Evolutionary conservation across 2,797 vertebrate genomes (phyloP).

Genomic region (Borostomias antarcticus): DNA sequence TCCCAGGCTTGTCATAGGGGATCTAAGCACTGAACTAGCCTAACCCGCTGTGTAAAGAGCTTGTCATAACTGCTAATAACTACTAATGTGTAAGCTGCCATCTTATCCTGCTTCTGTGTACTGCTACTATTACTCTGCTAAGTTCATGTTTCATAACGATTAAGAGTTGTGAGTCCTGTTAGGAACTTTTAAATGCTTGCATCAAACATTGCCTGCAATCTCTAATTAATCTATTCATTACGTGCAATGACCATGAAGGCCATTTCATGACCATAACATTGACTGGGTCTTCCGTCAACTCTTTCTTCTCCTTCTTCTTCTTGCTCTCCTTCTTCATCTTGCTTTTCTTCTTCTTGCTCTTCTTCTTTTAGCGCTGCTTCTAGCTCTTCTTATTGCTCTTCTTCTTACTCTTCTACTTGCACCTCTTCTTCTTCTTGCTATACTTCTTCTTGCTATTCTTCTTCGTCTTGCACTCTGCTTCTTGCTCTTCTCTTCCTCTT

Average conservation of each 20-base stretch:
- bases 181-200: conserved; percentile 19
- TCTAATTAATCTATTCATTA: conserved; percentile 20
- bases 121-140: conserved; percentile 6
- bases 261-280: conserved; percentile 32
- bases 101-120: conserved; percentile 23
- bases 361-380: no score
- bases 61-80: conserved; percentile 41
- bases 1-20: conserved; percentile 14
- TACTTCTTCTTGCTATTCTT: no score
- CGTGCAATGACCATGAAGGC: conserved; percentile 27
- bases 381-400: no score
- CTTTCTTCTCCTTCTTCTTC: conserved; percentile 6
- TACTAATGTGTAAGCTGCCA: conserved; percentile 24
- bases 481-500: no score
- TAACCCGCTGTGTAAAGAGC: conserved; percentile 10
- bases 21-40: conserved; percentile 5
- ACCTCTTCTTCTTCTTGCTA: no score
- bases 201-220: conserved; percentile 14
- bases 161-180: background rate
- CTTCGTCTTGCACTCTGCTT: no score
- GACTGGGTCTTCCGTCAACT: conserved; percentile 23
- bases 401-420: no score
- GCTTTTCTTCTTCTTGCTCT: no score
- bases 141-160: conserved; percentile 17
- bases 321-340: conserved; percentile 16